These are phyloP conservation scores for Ditylenchus dipsaci DNA, from an alignment of 1,140 invertebrate genomes.

Conservation along the genomic window DNA sequence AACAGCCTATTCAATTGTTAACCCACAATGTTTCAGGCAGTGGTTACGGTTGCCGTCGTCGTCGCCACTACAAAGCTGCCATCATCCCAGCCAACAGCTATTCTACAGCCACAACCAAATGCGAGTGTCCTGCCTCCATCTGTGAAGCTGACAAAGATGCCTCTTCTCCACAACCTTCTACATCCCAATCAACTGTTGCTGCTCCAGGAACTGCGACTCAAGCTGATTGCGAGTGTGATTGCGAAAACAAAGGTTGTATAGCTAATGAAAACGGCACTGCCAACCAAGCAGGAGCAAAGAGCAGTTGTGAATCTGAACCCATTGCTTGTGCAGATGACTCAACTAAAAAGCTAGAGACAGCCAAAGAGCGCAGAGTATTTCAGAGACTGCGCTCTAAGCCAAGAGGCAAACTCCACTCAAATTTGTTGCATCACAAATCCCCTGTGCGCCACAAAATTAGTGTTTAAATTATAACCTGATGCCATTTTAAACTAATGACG, in stretches of 20 bases:
- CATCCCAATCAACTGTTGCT: not conserved
- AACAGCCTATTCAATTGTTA: not conserved
- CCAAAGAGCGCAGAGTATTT: no score
- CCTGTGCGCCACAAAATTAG: no score
- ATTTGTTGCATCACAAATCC: no score
- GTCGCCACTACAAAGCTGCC: not conserved
- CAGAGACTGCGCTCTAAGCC: no score
- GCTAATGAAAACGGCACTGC: not conserved
- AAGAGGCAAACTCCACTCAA: no score
- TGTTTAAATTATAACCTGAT: no score
- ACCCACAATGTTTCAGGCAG: slow-evolving; percentile 10
- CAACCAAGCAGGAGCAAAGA: not conserved
- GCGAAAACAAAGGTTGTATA: not conserved
- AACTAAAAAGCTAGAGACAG: no score
- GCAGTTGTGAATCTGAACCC: no score
- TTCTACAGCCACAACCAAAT: not conserved
- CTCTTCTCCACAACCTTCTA: not conserved
- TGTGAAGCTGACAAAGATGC: not conserved
- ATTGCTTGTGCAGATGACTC: no score
- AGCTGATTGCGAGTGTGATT: not conserved
- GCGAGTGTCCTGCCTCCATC: not conserved
- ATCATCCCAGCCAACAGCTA: not conserved
- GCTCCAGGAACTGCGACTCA: not conserved
- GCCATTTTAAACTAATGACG: no score
- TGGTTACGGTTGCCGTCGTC: slow-evolving; percentile 16